phyloP scores from a whole-genome alignment of 2,888 invertebrate species.

The Conus canariensis region DNA sequence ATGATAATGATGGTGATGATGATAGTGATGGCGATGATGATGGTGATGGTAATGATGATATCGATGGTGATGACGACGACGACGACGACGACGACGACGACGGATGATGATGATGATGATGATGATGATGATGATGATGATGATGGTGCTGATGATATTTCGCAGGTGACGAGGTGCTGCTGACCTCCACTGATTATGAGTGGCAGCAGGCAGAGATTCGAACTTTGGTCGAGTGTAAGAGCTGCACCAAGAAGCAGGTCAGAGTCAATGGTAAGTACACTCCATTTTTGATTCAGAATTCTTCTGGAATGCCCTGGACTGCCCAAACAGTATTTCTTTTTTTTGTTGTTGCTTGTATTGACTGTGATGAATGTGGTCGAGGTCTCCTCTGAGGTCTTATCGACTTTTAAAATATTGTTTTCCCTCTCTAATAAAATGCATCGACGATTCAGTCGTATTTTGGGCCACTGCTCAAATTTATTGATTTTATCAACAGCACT shows the following conservation, averaged over 20 bases:
- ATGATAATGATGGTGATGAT: background rate
- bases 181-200: background rate
- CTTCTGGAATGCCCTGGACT: too few relatives aligned
- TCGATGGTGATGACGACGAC: background rate
- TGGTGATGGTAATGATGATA: background rate
- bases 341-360: too few relatives aligned
- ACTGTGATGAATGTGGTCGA: too few relatives aligned
- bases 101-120: background rate
- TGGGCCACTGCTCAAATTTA: too few relatives aligned
- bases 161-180: background rate
- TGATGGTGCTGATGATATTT: background rate
- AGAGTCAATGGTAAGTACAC: background rate
- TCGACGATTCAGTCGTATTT: too few relatives aligned
- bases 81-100: background rate
- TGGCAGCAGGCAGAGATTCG: background rate
- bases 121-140: slow-evolving; percentile 22
- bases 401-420: too few relatives aligned
- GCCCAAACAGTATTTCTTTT: too few relatives aligned
- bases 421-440: too few relatives aligned
- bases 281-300: too few relatives aligned
- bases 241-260: background rate
- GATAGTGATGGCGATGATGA: background rate
- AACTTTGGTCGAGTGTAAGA: background rate
- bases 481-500: too few relatives aligned
- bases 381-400: too few relatives aligned